These are phyloP conservation scores for Drosophila chauvacae DNA, from an alignment of 1,140 invertebrate genomes.

Conservation along the genomic window DNA sequence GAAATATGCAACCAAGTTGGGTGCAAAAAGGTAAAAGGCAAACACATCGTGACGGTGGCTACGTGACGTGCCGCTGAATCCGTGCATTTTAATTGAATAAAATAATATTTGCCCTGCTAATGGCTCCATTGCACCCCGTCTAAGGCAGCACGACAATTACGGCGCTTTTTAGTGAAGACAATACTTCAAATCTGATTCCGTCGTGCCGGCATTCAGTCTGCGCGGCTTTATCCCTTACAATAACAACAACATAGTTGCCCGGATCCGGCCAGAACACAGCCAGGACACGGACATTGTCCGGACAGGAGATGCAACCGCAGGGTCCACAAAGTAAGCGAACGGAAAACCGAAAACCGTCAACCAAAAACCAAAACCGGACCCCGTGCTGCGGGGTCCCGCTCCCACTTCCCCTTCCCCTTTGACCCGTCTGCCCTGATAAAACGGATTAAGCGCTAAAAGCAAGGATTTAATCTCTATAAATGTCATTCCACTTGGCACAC, in stretches of 20 bases:
- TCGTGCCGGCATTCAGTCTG: constrained; percentile 34
- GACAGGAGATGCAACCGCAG: constrained; percentile 32
- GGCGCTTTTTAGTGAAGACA: constrained; percentile 54
- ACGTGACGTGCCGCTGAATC: constrained; percentile 66
- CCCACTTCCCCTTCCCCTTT: neutral
- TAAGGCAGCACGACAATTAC: constrained; percentile 38
- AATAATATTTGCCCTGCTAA: constrained; percentile 80
- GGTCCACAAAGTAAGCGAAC: constrained; percentile 4
- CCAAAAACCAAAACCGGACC: constrained; percentile 30
- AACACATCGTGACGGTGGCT: constrained; percentile 17
- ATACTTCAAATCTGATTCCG: constrained; percentile 50
- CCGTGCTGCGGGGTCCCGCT: constrained; percentile 13
- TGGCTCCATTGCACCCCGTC: constrained; percentile 66
- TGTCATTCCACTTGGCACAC: constrained; percentile 67
- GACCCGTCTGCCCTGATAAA: constrained; percentile 50
- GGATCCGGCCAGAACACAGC: constrained; percentile 4
- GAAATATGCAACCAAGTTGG: constrained; percentile 60
- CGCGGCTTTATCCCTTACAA: constrained; percentile 57
- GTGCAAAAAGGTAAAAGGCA: constrained; percentile 20
- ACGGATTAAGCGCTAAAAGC: constrained; percentile 75
- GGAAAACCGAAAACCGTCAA: constrained; percentile 19
- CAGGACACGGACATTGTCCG: constrained; percentile 15
- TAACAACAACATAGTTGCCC: constrained; percentile 25
- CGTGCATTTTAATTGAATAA: constrained; percentile 78
- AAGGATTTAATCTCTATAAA: constrained; percentile 74